Evolutionary conservation across 2,888 invertebrate species (phyloP).

Genomic region (Pristionchus fissidentatus): DNA sequence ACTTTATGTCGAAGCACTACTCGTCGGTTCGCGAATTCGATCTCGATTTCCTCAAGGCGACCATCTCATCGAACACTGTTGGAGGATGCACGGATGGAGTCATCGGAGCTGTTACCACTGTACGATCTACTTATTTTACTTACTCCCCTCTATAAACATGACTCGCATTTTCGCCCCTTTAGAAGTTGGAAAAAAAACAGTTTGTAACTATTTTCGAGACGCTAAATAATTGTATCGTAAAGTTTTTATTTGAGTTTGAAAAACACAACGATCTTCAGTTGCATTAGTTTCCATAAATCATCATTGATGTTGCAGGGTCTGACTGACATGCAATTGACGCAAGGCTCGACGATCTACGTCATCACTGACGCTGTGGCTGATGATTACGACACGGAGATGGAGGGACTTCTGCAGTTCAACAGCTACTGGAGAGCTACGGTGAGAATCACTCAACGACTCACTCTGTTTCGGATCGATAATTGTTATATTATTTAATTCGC

Average conservation of each 20-base stretch:
- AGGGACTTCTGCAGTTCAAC: conserved; percentile 61
- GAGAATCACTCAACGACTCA: not conserved
- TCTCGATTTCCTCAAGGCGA: not conserved
- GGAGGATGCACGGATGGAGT: conserved; percentile 60
- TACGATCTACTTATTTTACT: not conserved
- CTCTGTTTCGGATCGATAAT: not conserved
- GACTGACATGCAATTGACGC: conserved; percentile 50
- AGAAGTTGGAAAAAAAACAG: too few species aligned
- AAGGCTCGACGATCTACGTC: conserved; percentile 66
- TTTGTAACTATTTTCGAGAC: too few species aligned
- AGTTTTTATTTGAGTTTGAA: too few species aligned
- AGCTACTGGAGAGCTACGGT: conserved; percentile 65
- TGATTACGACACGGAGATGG: conserved; percentile 57
- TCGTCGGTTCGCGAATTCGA: not conserved
- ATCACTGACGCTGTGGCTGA: conserved; percentile 67
- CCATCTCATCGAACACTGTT: conserved; percentile 41
- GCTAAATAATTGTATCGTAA: too few species aligned
- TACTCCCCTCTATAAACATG: too few species aligned
- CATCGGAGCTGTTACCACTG: conserved; percentile 54
- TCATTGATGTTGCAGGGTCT: conserved; percentile 46
- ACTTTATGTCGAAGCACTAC: not conserved
- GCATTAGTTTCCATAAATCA: too few species aligned
- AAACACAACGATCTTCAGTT: too few species aligned
- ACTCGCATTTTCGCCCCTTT: too few species aligned
- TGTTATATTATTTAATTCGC: not conserved